Evolutionary conservation across 2,888 invertebrate species (phyloP), one percentile per base, ranked within the genome.

Genomic region (Hypsopygia costalis): DNA sequence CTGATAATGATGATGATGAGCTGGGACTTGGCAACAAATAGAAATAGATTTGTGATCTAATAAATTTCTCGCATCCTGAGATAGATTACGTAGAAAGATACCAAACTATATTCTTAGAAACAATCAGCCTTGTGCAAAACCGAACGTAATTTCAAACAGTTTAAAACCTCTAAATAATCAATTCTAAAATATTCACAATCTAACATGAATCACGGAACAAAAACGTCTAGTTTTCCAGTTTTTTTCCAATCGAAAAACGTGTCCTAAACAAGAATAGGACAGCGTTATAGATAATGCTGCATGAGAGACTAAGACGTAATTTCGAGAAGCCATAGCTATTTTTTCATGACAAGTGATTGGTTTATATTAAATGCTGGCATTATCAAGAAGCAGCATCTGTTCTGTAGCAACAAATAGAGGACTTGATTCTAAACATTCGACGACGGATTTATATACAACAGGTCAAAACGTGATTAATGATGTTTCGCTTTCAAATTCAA

Each of bases 391-490:
- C 38, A 12, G 39, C 62, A 58, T 42, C 58, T 63, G 67, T 35
- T 54, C 35, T 49, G 20, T 40, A 47, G 38, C 47, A 72, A 73
- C 64, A 78, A 78, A 74, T 63, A 48, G 35, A 40, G 51, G 57
- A 58, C 62, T 71, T 79, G 66, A 87, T 81, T 49, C 66, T 79
- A 85, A 87, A 87, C 76, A 85, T 44, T 32, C 86, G 85, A 80
- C 58, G 81, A 87, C 57, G 52, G 85, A 83, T 76, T 62, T 70
- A 62, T 76, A 80, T 46, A 78, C 76, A 73, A 29, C 9, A 44
- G 51, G 68, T 68, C 69, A 62, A 56, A 52, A 55, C 29, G 41
- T 28, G 39, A 38, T 47, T 28, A 25, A 20, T 31, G 11, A 5
- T 27, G 9, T 11, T 11, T 8, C 31, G 11, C 34, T 33, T 39